phyloP scores from a whole-genome alignment of 2,888 invertebrate species.

The Operophtera brumata region DNA sequence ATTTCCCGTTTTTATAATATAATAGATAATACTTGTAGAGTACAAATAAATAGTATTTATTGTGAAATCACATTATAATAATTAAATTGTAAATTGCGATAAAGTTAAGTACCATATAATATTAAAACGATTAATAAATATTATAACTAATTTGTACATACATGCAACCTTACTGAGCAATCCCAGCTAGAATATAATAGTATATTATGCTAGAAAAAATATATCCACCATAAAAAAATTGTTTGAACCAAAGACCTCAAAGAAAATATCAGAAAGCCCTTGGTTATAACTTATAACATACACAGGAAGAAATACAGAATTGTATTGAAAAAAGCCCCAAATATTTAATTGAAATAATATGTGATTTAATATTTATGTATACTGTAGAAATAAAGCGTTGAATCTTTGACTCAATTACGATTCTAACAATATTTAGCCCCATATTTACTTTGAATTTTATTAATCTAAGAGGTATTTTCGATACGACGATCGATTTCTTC shows the following conservation, averaged over 20 bases:
- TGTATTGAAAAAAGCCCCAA: too few relatives aligned
- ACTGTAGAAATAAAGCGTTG: too few relatives aligned
- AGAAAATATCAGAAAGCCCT: not conserved
- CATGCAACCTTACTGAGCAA: slow-evolving; percentile 24
- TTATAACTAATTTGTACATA: slow-evolving; percentile 8
- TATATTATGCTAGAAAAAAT: slow-evolving; percentile 24
- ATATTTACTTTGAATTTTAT: too few relatives aligned
- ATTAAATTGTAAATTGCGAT: not conserved
- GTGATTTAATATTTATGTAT: too few relatives aligned
- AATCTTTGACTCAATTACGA: too few relatives aligned
- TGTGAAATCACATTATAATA: not conserved
- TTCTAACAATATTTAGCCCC: too few relatives aligned
- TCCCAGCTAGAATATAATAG: slow-evolving; percentile 23
- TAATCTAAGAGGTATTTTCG: too few relatives aligned
- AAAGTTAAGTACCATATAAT: not conserved
- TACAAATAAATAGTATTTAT: not conserved
- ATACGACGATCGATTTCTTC: too few relatives aligned
- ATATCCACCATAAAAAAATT: slow-evolving; percentile 8
- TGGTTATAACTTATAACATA: not conserved
- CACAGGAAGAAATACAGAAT: not conserved
- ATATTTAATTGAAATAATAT: too few relatives aligned
- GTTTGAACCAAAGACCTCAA: slow-evolving; percentile 5
- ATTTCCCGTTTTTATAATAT: too few relatives aligned
- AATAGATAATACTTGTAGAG: not conserved
- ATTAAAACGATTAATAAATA: not conserved